Conservation (phyloP, 2,888 invertebrate genomes). For the Pterobdella sp. region DNA sequence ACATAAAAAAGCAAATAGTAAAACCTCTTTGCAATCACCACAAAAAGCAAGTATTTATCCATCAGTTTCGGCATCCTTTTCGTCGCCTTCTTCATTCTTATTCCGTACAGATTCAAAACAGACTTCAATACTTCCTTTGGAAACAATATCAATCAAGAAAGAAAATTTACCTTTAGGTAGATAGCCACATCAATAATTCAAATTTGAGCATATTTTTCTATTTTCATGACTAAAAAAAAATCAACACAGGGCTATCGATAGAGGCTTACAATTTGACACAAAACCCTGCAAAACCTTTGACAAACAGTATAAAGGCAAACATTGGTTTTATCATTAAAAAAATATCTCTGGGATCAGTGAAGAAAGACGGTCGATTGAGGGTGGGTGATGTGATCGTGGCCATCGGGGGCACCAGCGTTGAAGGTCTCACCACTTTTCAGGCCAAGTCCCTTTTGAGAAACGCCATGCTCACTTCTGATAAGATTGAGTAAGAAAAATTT, state of each 20-base stretch:
- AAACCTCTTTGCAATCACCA: conserved; percentile 1
- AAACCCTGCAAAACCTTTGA: not conserved
- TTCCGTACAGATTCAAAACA: not conserved
- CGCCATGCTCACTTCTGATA: conserved; percentile 53
- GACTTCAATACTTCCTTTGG: not conserved
- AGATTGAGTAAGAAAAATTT: conserved; percentile 6
- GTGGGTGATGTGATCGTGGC: conserved; percentile 58
- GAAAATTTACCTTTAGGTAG: not conserved
- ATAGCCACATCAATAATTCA: not conserved
- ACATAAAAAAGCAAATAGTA: not conserved
- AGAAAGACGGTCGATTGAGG: conserved; percentile 56
- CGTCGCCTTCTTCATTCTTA: not conserved
- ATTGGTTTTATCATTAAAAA: conserved; percentile 57
- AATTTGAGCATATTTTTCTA: not conserved
- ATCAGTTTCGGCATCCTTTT: not conserved
- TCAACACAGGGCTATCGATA: conserved; percentile 55
- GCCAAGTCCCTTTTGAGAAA: conserved; percentile 58
- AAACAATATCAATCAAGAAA: not conserved
- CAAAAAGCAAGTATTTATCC: not conserved
- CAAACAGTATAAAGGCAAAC: conserved; percentile 50
- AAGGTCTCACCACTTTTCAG: conserved; percentile 57
- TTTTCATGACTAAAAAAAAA: not conserved
- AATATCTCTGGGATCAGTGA: conserved; percentile 56
- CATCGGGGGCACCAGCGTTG: conserved; percentile 58
- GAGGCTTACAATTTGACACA: conserved; percentile 48